Percentiles rank a stretch among this genome's conserved stretches.
Evolutionary conservation across 30 jellyfish, hydroid and myxozoan genomes (phyloP).

Genomic region (Turritopsis rubra): DNA sequence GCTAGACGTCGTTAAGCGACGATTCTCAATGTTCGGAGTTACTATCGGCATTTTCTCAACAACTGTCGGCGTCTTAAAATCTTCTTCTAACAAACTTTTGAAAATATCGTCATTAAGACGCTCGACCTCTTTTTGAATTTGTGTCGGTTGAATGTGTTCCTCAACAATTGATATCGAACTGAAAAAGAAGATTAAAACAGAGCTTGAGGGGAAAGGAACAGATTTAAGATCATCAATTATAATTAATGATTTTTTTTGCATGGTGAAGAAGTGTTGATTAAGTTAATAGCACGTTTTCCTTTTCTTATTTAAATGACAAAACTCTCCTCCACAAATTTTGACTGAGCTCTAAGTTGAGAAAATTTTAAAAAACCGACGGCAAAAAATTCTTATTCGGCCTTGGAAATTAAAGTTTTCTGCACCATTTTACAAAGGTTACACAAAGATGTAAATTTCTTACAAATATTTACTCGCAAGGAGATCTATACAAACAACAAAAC

Average conservation of each 20-base stretch:
- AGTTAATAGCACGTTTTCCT: background rate
- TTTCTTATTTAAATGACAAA: too few relatives aligned
- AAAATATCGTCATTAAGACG: slow-evolving; percentile 23
- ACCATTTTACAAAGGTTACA: background rate
- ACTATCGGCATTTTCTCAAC: background rate
- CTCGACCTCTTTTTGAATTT: slow-evolving; percentile 23
- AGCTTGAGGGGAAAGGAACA: background rate
- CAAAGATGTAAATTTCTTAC: background rate
- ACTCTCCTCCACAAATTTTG: too few relatives aligned
- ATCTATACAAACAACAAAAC: background rate
- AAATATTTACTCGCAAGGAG: background rate
- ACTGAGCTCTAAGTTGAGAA: too few relatives aligned
- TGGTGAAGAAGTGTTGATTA: too few relatives aligned
- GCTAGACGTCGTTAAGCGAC: slow-evolving; percentile 12
- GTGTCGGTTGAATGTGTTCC: slow-evolving; percentile 27
- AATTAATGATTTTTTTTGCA: background rate
- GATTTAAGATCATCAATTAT: background rate
- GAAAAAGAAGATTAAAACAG: background rate
- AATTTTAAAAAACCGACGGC: too few relatives aligned
- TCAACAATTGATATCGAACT: slow-evolving; percentile 26
- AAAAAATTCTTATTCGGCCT: too few relatives aligned
- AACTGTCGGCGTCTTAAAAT: background rate
- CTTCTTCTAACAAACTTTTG: slow-evolving; percentile 19
- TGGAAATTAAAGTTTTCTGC: too few relatives aligned
- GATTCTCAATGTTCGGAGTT: background rate